Evolutionary conservation across 2,888 invertebrate genomes (phyloP), one percentile per base, ranked within the genome.

Genomic region (Lithodes maja): DNA sequence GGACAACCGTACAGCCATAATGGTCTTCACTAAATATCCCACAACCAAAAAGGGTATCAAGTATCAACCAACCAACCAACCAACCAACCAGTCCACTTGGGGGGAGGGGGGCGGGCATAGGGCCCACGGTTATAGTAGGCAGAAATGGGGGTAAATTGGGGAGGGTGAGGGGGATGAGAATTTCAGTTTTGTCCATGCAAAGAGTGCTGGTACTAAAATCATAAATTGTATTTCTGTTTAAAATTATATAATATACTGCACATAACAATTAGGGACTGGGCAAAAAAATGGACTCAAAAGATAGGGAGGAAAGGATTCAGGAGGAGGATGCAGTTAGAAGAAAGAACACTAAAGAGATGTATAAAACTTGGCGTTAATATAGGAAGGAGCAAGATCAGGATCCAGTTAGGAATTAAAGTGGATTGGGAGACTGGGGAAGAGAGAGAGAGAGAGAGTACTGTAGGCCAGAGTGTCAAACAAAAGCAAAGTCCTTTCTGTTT

Each of bases 11-110:
- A 74, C 33, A 7, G n/a, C 61, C 61, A 7, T 5, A 7, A 7
- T 61, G 7, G 12, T 61, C 61, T 61, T 61, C 61, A 61, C 61
- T 12, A 61, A 12, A 61, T 33, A 61, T 61, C 61, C 61, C 61
- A 61, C 61, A 61, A 61, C 61, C 61, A 61, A 68, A 7, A 68
- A 17, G 74, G 74, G 74, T 74, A 68, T 68, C 15, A 68, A 68
- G 68, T 12, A 12, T 68, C 9, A 68, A 15, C 68, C 33, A 33
- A 33, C 33, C 33, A 33, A 33, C n/a, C n/a, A 74, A 33, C n/a
- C n/a, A 74, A 74, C 74, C n/a, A 74, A 74, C n/a, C 17, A n/a
- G n/a, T n/a, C 17, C 33, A 33, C 33, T 33, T 33, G 33, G 33
- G n/a, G 15, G 74, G 3, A 17, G n/a, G 74, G 15, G n/a, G 74